Base-by-base conservation (phyloP, 2,113 vertebrate species). In the Cochlearius cochlearius region DNA sequence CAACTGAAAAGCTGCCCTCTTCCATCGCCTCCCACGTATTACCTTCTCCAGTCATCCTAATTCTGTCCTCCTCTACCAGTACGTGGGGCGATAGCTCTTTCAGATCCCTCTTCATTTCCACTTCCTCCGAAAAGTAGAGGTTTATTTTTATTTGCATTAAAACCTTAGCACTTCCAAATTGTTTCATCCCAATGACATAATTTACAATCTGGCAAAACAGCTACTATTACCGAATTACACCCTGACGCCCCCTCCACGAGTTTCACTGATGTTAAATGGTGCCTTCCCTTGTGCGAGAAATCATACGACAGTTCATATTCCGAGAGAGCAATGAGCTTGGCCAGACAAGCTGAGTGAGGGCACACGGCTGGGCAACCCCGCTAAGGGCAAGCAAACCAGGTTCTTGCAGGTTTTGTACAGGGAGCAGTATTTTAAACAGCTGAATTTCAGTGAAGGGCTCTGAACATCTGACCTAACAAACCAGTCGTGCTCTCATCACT, bases 221-320 rank as follows among this genome's bases (percentile, higher is more conserved):
- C 38, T 49, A 11, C 66, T 62, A 3, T 41, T 71, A 52, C 13
- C 63, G 43, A 78, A 45, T 43, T 71, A 50, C 3, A 80, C 6
- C 32, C 29, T 23, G 72, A 84, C 0, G 0, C 1, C 11, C 15
- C 17, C 15, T 86, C 21, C 63, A 19, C 0, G 0, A 30, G 29
- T 71, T 75, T 39, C 67, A 39, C 15, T n/a, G 34, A 38, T 9
- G 9, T 58, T 66, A 80, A 73, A 66, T 6, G 39, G 36, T 11
- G 12, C 15, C 12, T 23, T 74, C 45, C 59, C 36, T 60, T 36
- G 43, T 23, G 45, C 41, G 71, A 71, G 69, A 68, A 53, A 62
- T 39, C 34, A 25, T 32, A 83, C 12, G 71, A 43, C 22, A 52
- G 64, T 9, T 47, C 34, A 29, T 21, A 45, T 58, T 79, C 36